Conservation (phyloP, 2,113 vertebrate species). For the Heteronetta atricapilla region DNA sequence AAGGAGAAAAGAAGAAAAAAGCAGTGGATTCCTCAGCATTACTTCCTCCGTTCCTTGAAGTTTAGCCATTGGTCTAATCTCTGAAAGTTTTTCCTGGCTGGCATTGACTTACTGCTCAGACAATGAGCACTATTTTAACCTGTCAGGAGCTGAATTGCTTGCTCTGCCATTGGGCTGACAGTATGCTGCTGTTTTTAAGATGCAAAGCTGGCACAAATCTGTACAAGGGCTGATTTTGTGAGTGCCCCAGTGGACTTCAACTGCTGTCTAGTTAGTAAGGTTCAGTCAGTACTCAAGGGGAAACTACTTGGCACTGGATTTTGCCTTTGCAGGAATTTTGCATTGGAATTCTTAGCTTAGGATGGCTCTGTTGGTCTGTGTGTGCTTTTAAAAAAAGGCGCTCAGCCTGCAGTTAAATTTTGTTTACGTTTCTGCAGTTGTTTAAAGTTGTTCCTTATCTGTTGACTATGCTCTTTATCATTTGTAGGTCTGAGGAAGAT, state of each 20-base stretch:
- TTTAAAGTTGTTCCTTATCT: slow-evolving; percentile 47
- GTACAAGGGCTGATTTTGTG: slow-evolving; percentile 31
- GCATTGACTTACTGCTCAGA: slow-evolving; percentile 16
- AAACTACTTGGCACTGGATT: slow-evolving; percentile 20
- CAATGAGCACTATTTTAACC: slow-evolving; percentile 42
- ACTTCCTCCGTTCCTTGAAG: slow-evolving; percentile 44
- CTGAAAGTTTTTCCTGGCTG: slow-evolving; percentile 43
- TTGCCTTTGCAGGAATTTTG: slow-evolving; percentile 22
- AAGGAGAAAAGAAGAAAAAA: slow-evolving; percentile 9
- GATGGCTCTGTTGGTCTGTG: neutral
- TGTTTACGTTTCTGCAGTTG: slow-evolving; percentile 35
- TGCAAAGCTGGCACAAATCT: neutral
- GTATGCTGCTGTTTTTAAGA: neutral
- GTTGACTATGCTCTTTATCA: slow-evolving; percentile 9
- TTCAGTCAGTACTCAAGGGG: slow-evolving; percentile 7
- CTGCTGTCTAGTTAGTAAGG: neutral
- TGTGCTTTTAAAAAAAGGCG: neutral
- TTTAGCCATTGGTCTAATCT: slow-evolving; percentile 29
- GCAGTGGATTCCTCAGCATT: neutral
- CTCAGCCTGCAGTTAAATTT: neutral
- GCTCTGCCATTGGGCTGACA: neutral
- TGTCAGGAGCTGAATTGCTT: slow-evolving; percentile 15
- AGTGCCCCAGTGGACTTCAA: slow-evolving; percentile 15
- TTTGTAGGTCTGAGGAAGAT: neutral
- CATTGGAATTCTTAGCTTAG: neutral